These are phyloP conservation scores for Pardalotus punctatus DNA, from an alignment of 2,113 vertebrate genomes.

Conservation along the genomic window DNA sequence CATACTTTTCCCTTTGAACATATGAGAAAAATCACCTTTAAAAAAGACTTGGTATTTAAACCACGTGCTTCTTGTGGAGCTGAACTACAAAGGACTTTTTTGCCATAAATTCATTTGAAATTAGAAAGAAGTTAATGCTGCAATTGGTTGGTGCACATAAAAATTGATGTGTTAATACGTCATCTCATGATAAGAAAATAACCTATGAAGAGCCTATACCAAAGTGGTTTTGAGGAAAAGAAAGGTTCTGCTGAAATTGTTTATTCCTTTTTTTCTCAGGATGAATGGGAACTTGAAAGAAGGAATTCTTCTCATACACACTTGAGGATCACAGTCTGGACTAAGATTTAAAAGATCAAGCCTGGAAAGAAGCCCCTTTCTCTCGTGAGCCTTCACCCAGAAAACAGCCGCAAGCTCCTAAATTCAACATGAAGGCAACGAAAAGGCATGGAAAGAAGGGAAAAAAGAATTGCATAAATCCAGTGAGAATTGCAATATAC, in stretches of 20 bases:
- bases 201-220: accelerated
- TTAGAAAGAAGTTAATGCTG: background rate
- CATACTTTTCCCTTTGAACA: background rate
- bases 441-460: background rate
- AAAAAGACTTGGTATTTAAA: background rate
- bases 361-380: background rate
- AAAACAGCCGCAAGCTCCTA: background rate
- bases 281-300: background rate
- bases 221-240: background rate
- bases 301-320: background rate
- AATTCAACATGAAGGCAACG: background rate
- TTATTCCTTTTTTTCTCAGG: background rate
- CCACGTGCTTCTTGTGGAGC: background rate
- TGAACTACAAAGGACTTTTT: background rate
- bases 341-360: background rate
- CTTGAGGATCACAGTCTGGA: background rate
- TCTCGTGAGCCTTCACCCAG: background rate
- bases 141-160: background rate
- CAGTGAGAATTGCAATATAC: background rate
- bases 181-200: background rate
- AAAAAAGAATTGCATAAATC: background rate
- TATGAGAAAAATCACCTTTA: background rate
- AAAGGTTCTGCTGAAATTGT: background rate
- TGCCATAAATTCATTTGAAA: background rate
- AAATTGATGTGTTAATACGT: background rate